Percentiles rank a stretch among this genome's conserved stretches.
phyloP scores from a whole-genome alignment of 1,140 invertebrate genomes.

The Sogatella furcifera region DNA sequence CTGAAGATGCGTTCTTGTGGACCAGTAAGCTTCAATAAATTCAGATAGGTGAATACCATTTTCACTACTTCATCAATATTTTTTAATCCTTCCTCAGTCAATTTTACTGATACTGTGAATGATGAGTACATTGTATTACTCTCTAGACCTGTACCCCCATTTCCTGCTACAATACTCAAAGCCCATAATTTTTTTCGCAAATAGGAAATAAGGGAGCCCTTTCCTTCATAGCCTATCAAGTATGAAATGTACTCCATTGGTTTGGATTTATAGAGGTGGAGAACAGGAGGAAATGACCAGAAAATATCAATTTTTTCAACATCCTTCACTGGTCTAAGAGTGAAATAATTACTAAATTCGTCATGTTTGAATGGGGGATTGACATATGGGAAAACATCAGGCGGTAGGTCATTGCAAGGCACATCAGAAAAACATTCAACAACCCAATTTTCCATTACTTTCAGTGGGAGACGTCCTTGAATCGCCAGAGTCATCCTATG shows the following conservation, averaged over 20 bases:
- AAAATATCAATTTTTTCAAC: constrained; percentile 58
- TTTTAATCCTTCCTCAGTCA: constrained; percentile 69
- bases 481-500: constrained; percentile 81
- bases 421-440: constrained; percentile 49
- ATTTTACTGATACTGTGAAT: constrained; percentile 59
- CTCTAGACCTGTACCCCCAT: constrained; percentile 61
- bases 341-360: constrained; percentile 61
- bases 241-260: constrained; percentile 70
- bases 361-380: constrained; percentile 40
- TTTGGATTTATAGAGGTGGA: constrained; percentile 60
- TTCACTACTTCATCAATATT: constrained; percentile 57
- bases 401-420: constrained; percentile 46
- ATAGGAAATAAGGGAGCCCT: constrained; percentile 74
- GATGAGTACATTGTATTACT: constrained; percentile 32
- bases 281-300: constrained; percentile 69
- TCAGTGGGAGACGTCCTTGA: constrained; percentile 64
- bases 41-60: constrained; percentile 60
- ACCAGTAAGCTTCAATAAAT: constrained; percentile 47
- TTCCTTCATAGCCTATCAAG: constrained; percentile 79
- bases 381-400: constrained; percentile 45
- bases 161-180: constrained; percentile 62
- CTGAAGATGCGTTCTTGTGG: constrained; percentile 57
- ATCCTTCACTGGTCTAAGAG: constrained; percentile 70
- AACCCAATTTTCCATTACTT: constrained; percentile 58
- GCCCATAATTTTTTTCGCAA: constrained; percentile 77